phyloP scores from a whole-genome alignment of 2,113 vertebrate species.

The Chloebia gouldiae region DNA sequence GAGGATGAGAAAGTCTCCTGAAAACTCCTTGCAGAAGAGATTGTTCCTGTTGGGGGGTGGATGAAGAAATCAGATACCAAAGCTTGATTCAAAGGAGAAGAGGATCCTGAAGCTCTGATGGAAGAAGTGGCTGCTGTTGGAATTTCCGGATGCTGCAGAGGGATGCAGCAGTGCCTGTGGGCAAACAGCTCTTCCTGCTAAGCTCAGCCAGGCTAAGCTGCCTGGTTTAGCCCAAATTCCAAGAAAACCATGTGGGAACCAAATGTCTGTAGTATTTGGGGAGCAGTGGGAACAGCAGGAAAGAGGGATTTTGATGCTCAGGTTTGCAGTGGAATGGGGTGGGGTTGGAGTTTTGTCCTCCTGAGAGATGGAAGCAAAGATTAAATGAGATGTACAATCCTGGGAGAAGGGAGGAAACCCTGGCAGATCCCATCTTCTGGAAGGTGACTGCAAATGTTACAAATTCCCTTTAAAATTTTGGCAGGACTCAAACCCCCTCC shows the following conservation, averaged over 20 bases:
- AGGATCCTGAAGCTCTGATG: not conserved
- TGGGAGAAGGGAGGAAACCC: not conserved
- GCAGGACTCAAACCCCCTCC: not conserved
- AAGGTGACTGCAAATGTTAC: not conserved
- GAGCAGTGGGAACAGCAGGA: accelerated
- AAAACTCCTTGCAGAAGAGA: not conserved
- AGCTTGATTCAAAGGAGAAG: not conserved
- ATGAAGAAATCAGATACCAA: not conserved
- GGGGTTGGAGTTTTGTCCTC: not conserved
- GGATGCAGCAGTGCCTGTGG: not conserved
- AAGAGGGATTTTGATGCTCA: accelerated
- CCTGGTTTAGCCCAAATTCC: not conserved
- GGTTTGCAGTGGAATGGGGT: not conserved
- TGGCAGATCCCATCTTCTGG: not conserved
- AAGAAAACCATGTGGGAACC: not conserved
- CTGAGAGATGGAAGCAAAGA: not conserved
- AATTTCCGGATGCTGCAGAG: not conserved
- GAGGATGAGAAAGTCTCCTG: not conserved
- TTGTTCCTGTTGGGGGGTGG: not conserved
- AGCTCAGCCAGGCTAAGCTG: not conserved
- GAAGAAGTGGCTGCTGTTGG: accelerated
- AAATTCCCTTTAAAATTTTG: not conserved
- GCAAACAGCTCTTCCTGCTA: not conserved
- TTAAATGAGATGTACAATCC: accelerated
- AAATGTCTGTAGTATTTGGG: not conserved